A percentile compares a stretch with the other conserved stretches of the same genome.
Evolutionary conservation across 1,140 invertebrate species (phyloP).

Genomic region (Oreohelix idahoensis): DNA sequence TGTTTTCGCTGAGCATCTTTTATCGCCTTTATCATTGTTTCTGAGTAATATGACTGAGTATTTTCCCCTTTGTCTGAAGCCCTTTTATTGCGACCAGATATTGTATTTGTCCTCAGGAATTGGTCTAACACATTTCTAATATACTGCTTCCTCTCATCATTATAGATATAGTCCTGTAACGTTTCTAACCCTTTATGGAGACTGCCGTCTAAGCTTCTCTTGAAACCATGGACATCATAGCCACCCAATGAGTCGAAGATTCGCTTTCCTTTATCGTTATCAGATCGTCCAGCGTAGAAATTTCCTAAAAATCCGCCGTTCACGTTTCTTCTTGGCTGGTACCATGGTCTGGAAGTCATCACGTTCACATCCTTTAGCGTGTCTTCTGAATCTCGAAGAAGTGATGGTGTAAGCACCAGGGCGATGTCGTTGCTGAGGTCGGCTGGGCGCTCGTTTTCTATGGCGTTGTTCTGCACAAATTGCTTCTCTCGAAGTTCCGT

Average conservation of each 20-base stretch:
- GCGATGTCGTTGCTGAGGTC: background rate
- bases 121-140: no score
- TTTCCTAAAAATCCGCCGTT: background rate
- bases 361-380: background rate
- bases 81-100: background rate
- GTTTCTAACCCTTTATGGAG: background rate
- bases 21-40: background rate
- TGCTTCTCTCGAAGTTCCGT: no score
- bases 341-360: background rate
- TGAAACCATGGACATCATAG: conserved; percentile 1
- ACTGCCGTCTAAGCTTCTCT: background rate
- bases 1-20: background rate
- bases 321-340: background rate
- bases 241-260: conserved; percentile 15
- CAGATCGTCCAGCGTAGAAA: background rate
- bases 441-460: no score
- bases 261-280: background rate
- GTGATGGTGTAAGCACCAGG: background rate
- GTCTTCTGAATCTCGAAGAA: background rate
- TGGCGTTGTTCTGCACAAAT: no score
- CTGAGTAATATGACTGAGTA: background rate
- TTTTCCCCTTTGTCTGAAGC: background rate
- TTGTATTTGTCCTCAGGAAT: background rate
- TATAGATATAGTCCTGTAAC: background rate
- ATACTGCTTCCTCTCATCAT: background rate